phyloP scores from a whole-genome alignment of 2,888 invertebrate species.

The Nysson spinosus region DNA sequence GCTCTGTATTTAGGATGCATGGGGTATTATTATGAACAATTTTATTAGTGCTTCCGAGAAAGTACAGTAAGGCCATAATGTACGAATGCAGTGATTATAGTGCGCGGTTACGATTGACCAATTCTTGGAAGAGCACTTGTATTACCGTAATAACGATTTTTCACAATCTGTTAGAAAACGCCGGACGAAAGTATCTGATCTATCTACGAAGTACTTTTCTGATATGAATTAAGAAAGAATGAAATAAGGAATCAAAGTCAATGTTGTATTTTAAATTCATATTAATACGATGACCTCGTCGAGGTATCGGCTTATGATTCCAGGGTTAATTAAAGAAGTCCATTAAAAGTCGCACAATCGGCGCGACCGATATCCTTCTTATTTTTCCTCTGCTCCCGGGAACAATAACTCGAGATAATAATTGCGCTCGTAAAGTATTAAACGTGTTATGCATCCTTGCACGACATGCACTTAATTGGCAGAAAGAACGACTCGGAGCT shows the following conservation, averaged over 20 bases:
- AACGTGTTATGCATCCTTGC: not conserved
- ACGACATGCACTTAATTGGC: not conserved
- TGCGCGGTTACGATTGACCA: slow-evolving; percentile 17
- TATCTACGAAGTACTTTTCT: no score
- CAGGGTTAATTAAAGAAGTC: no score
- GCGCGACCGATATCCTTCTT: not conserved
- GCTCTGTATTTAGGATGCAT: slow-evolving; percentile 39
- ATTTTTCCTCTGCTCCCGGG: not conserved
- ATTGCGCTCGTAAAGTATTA: slow-evolving; percentile 1
- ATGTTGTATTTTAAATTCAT: no score
- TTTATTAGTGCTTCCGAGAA: slow-evolving; percentile 43
- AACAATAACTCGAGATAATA: not conserved
- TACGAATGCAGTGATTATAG: slow-evolving; percentile 42
- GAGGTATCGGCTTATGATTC: no score
- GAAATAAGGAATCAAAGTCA: no score
- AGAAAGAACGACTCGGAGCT: not conserved
- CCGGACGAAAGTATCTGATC: no score
- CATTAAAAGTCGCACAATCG: not conserved
- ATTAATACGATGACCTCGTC: no score
- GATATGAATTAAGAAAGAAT: no score
- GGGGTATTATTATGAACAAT: slow-evolving; percentile 44
- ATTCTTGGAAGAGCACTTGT: slow-evolving; percentile 29
- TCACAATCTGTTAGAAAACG: slow-evolving; percentile 33
- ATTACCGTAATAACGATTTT: slow-evolving; percentile 14
- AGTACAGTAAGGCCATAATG: slow-evolving; percentile 45